Base-by-base conservation (phyloP, 2,113 vertebrate genomes). In the Pagrus major region DNA sequence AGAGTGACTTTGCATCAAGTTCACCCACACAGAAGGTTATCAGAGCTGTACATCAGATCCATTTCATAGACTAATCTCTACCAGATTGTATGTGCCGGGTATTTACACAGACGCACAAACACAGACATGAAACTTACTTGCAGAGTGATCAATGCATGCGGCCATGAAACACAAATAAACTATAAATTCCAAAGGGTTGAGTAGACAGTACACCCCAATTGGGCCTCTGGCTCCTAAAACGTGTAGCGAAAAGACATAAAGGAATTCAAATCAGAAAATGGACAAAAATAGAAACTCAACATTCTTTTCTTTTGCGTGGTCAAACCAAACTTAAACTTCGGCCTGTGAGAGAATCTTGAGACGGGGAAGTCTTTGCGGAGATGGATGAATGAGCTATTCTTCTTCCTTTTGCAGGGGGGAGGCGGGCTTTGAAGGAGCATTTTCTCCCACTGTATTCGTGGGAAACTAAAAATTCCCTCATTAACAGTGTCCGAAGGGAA, bases 401-500 rank as follows among this genome's bases (percentile, higher is more conserved):
- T 76, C 55, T 59, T 64, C n/a, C 6, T 41, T 73, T 31, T 37
- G 33, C 25, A 71, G 20, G 14, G 20, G 56, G 56, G 76, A 29
- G 67, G 59, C 1, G 21, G 35, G 27, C 44, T 78, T 44, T 23
- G n/a, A 35, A n/a, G 39, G 47, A 61, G n/a, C 18, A 18, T 31
- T 69, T 42, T 49, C 39, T 76, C 65, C 47, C 49, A 33, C n/a
- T 61, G 61, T 7, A 0, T 70, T 76, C 18, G 73, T 86, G 79
- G 72, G 16, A 81, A 76, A 76, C 5, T 9, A 81, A 79, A 52
- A 82, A 27, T 42, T 77, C 49, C 73, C 89, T 94, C 81, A 91
- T 92, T 93, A 92, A 79, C 71, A 37, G 41, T 85, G 83, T 86
- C 92, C 74, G 21, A 90, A 80, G 89, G 89, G 86, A 63, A 86